These are phyloP conservation scores for Lethenteron camtschaticum DNA, from an alignment of 2,113 vertebrate genomes.

Conservation along the genomic window DNA sequence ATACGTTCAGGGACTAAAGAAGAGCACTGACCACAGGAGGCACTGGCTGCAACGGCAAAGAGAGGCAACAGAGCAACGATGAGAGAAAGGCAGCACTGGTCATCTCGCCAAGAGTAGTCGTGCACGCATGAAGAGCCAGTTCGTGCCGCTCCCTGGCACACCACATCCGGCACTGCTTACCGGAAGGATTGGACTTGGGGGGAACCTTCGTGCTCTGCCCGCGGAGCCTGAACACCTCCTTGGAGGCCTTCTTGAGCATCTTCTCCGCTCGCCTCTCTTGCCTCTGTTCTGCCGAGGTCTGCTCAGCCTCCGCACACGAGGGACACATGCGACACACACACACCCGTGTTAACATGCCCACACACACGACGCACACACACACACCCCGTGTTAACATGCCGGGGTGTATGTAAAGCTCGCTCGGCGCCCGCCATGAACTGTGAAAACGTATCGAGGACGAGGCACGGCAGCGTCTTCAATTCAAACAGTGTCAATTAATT, in stretches of 20 bases:
- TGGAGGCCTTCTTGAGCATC: constrained; percentile 79
- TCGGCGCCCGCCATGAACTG: too few species aligned
- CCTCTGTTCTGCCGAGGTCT: constrained; percentile 67
- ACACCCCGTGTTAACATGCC: too few species aligned
- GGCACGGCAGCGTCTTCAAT: too few species aligned
- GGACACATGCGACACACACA: too few species aligned
- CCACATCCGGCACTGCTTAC: constrained; percentile 18
- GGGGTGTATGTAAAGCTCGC: too few species aligned
- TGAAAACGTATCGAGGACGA: too few species aligned
- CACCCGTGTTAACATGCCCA: too few species aligned
- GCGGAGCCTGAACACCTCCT: constrained; percentile 70
- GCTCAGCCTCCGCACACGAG: constrained; percentile 32
- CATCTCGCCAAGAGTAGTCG: background rate
- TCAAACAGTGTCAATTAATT: too few species aligned
- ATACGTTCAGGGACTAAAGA: background rate
- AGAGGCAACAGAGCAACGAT: background rate
- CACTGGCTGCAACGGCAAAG: background rate
- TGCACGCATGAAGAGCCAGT: too few species aligned
- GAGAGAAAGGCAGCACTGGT: background rate
- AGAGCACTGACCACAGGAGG: background rate
- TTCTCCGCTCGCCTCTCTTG: constrained; percentile 79
- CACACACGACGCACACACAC: too few species aligned
- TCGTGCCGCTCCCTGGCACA: too few species aligned
- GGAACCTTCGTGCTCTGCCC: constrained; percentile 76
- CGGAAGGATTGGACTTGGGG: constrained; percentile 86